Conservation (phyloP, 2,888 invertebrate genomes). For the Hypselothyrea guttata region DNA sequence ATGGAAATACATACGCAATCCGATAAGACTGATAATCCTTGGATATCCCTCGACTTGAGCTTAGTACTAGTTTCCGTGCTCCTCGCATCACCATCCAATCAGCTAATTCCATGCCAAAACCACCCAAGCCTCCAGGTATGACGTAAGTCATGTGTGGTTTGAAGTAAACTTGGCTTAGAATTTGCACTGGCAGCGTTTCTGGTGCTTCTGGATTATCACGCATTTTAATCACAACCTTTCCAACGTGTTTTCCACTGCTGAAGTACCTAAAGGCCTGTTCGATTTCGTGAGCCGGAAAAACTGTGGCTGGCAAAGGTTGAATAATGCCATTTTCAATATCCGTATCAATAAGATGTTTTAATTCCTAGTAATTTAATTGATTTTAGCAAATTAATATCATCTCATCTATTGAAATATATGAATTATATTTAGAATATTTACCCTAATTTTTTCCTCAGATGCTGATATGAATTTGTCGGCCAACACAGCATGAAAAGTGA, state of each 20-base stretch:
- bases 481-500: slow-evolving; percentile 90
- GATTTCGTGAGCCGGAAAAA: slow-evolving; percentile 86
- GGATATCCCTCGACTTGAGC: slow-evolving; percentile 89
- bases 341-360: slow-evolving; percentile 85
- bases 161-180: slow-evolving; percentile 76
- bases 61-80: slow-evolving; percentile 89
- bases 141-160: slow-evolving; percentile 83
- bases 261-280: slow-evolving; percentile 88
- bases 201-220: slow-evolving; percentile 63
- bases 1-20: slow-evolving; percentile 83
- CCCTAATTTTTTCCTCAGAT: slow-evolving; percentile 81
- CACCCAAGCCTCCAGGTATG: slow-evolving; percentile 92
- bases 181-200: slow-evolving; percentile 74
- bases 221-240: slow-evolving; percentile 85
- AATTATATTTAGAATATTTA: slow-evolving; percentile 31
- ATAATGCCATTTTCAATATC: slow-evolving; percentile 87
- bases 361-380: slow-evolving; percentile 60
- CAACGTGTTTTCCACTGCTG: slow-evolving; percentile 90
- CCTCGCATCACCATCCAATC: slow-evolving; percentile 94
- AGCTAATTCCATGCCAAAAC: slow-evolving; percentile 94
- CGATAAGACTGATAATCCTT: slow-evolving; percentile 92
- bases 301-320: slow-evolving; percentile 86
- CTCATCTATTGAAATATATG: too few relatives aligned
- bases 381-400: too few relatives aligned
- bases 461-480: slow-evolving; percentile 87